Percentiles rank a stretch among this genome's conserved stretches.
phyloP scores from a whole-genome alignment of 2,113 vertebrate genomes.

The zebrafish (Danio rerio) region GRCz12tu NC_133181.1:2650001-2650500 shows the following conservation, averaged over 20 bases:
- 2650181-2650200: background rate
- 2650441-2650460: constrained; percentile 27
- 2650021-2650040: too few species aligned
- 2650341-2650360: constrained; percentile 42
- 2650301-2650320: constrained; percentile 35
- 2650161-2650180: background rate
- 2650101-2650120: too few species aligned
- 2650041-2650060: too few species aligned
- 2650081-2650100: too few species aligned
- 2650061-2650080: too few species aligned
- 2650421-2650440: constrained; percentile 15
- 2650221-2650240: background rate
- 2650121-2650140: too few species aligned
- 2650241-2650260: constrained; percentile 25
- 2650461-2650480: constrained; percentile 21
- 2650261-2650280: constrained; percentile 5
- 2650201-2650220: background rate
- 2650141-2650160: too few species aligned
- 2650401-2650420: constrained; percentile 44
- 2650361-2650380: constrained; percentile 24
- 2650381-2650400: constrained; percentile 39
- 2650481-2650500: constrained; percentile 2
- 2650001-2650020: too few species aligned
- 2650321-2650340: constrained; percentile 32
- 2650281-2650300: background rate